Evolutionary conservation across 1,140 invertebrate species (phyloP).

Genomic region (Colletes gigas): DNA sequence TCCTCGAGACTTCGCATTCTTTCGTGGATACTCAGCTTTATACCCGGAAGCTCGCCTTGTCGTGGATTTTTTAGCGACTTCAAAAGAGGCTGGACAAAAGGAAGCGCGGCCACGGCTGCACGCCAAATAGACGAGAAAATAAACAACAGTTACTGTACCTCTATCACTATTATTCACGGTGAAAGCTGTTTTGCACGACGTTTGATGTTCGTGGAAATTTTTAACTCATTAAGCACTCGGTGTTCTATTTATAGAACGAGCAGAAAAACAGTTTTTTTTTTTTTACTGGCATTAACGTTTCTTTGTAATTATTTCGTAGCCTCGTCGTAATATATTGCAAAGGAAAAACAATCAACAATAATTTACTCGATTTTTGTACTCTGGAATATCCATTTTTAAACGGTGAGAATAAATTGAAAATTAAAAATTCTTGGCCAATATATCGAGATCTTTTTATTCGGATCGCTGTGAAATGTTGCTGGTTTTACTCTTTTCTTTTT

Average conservation of each 20-base stretch:
- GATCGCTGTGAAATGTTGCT: not conserved
- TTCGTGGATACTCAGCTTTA: conserved; percentile 68
- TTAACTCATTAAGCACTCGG: not conserved
- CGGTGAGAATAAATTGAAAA: no score
- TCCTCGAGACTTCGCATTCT: conserved; percentile 74
- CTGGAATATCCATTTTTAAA: no score
- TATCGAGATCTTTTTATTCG: no score
- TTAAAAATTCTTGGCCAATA: no score
- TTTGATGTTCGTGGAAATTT: not conserved
- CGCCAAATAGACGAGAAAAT: not conserved
- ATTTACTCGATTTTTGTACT: no score
- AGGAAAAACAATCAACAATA: no score
- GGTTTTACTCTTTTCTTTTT: not conserved
- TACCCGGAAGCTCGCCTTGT: conserved; percentile 64
- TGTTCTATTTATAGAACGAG: no score
- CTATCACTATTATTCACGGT: not conserved
- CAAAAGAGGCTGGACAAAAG: conserved; percentile 12
- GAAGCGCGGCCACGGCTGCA: not conserved
- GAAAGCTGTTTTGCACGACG: not conserved
- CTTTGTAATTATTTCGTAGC: no score
- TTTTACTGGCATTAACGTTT: no score
- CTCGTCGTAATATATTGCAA: no score
- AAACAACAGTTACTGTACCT: not conserved
- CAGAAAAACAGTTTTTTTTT: no score
- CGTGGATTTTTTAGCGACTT: conserved; percentile 52